Evolutionary conservation across 2,797 vertebrate genomes (phyloP), one percentile per base, ranked within the genome.

Genomic region (Sebastes itinus): DNA sequence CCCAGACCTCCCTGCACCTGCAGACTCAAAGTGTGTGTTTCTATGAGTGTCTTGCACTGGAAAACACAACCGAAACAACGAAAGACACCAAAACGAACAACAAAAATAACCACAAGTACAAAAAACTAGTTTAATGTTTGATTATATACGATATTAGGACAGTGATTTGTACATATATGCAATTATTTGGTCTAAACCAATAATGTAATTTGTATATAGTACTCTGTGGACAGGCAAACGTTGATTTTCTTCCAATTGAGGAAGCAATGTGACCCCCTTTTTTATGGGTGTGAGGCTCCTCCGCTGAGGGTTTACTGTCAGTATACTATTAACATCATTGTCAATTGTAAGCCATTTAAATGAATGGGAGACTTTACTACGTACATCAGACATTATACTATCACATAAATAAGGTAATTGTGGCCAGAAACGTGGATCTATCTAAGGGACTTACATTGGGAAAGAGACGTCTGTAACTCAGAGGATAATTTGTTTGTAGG

Each of bases 351-450:
- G 35, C 69, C 16, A 35, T 87, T 87, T 69, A 81, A 89, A 77
- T 74, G 77, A 83, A 88, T 75, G 71, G 60, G 60, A 60, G 38
- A 66, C 65, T 81, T 89, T 77, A 89, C 32, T 25, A 46, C 30
- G 59, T 33, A 72, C 78, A 80, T 83, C 65, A 83, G 74, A 83
- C 62, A 64, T 78, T 85, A 81, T 64, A 78, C 27, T 9, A 22
- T 62, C 58, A 30, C 54, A 75, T 83, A 82, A 85, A 88, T 25
- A 62, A 66, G 55, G 56, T 63, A 76, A 65, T 27, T 49, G 49
- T 78, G 61, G 38, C 55, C 56, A 58, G 30, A 62, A 42, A 52
- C 4, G 3, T 54, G 20, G 28, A 30, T 77, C 65, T 30, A 62
- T 56, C 32, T 28, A 38, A 81, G 69, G 56, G 65, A 42, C 14